Evolutionary conservation across 2,888 invertebrate species (phyloP).

Genomic region (Melangyna quadrimaculata): DNA sequence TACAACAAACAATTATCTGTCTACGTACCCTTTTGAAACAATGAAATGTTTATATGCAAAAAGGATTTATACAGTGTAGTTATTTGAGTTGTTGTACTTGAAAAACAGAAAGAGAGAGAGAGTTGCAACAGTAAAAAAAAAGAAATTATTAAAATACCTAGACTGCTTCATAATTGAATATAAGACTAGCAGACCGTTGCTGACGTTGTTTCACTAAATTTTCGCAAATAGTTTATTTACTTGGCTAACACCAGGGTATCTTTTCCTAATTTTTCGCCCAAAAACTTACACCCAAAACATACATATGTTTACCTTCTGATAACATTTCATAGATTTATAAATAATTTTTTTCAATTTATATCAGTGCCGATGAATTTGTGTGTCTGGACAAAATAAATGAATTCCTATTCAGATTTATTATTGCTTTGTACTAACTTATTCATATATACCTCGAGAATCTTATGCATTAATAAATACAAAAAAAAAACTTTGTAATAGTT

Average conservation of each 20-base stretch:
- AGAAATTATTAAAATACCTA: background rate
- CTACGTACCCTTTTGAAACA: background rate
- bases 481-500: conserved; percentile 54
- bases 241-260: no score
- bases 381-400: background rate
- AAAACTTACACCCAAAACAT: no score
- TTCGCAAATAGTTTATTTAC: no score
- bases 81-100: background rate
- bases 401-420: conserved; percentile 30
- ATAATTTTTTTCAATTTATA: conserved; percentile 29
- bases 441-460: background rate
- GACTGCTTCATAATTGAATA: background rate
- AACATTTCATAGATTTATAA: background rate
- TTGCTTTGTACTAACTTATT: background rate
- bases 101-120: no score
- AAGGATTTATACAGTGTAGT: background rate
- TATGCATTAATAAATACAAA: conserved; percentile 8
- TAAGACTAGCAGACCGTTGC: no score
- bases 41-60: background rate
- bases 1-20: background rate
- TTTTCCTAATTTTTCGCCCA: background rate
- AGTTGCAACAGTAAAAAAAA: background rate
- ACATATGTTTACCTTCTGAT: no score
- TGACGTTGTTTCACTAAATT: no score
- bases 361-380: conserved; percentile 9